Percentiles rank a stretch among this genome's conserved stretches.
Conservation (phyloP, 1,140 invertebrate genomes). For the Leptinotarsa defecta region DNA sequence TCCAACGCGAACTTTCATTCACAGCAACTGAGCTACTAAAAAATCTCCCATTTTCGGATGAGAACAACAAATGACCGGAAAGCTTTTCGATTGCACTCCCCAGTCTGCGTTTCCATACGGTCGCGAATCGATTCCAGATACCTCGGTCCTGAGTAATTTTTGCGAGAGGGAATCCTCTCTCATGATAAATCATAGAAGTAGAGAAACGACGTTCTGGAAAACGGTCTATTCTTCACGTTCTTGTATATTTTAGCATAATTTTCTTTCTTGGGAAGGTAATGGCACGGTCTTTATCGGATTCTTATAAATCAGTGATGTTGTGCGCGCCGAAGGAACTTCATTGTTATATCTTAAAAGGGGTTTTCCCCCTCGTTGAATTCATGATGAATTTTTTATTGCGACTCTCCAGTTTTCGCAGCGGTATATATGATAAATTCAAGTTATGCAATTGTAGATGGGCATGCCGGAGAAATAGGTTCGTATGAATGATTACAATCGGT, state of each 20-base stretch:
- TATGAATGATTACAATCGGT: not conserved
- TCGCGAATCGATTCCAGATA: not conserved
- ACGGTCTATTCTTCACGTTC: constrained; percentile 20
- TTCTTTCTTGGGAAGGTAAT: constrained; percentile 11
- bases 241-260: constrained; percentile 27
- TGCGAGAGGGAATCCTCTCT: not conserved
- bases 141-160: not conserved
- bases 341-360: constrained; percentile 17
- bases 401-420: not conserved
- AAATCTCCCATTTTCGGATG: not conserved
- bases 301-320: constrained; percentile 27
- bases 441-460: not conserved
- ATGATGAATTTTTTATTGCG: constrained; percentile 17
- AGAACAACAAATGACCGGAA: constrained; percentile 8
- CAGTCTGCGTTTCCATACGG: not conserved
- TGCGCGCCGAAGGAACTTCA: constrained; percentile 2
- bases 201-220: not conserved
- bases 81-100: not conserved
- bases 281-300: constrained; percentile 23
- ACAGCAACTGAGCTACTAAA: constrained; percentile 23
- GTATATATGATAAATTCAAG: not conserved
- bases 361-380: constrained; percentile 21
- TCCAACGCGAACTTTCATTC: constrained; percentile 27
- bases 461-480: not conserved
- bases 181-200: constrained; percentile 19